A percentile compares a stretch with the other conserved stretches of the same genome.
Evolutionary conservation across 2,797 vertebrate species (phyloP).

Genomic region (Megalops cyprinoides): DNA sequence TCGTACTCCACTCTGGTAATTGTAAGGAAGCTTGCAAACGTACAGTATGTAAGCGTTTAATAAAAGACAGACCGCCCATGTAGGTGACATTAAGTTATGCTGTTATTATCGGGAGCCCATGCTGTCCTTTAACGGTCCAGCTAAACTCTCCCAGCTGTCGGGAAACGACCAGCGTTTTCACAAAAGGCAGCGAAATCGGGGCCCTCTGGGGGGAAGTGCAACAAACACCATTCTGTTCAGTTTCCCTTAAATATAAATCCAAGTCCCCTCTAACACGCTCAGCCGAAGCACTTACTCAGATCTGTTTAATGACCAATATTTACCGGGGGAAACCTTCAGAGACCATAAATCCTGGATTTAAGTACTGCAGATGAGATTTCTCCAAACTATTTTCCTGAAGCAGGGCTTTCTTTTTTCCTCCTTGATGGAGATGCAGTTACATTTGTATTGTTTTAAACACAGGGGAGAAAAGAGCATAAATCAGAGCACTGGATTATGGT

Average conservation of each 20-base stretch:
- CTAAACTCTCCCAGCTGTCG: slow-evolving; percentile 64
- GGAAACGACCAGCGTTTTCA: slow-evolving; percentile 42
- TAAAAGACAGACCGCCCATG: slow-evolving; percentile 45
- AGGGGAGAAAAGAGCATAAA: neutral
- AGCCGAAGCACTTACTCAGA: slow-evolving; percentile 4
- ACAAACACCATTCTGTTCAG: neutral
- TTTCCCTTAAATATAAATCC: slow-evolving; percentile 13
- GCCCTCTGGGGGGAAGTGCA: neutral
- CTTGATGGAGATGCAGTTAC: too few relatives aligned
- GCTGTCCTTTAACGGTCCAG: slow-evolving; percentile 60
- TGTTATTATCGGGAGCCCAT: slow-evolving; percentile 71
- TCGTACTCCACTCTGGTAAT: neutral
- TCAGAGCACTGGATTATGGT: neutral
- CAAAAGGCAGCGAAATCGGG: neutral
- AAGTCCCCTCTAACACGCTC: slow-evolving; percentile 13
- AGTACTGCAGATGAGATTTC: neutral
- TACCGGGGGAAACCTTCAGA: neutral
- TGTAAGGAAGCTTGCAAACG: slow-evolving; percentile 13
- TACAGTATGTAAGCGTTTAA: slow-evolving; percentile 53
- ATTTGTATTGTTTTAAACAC: neutral
- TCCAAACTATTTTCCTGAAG: neutral
- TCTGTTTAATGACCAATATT: slow-evolving; percentile 21
- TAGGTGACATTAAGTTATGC: slow-evolving; percentile 65
- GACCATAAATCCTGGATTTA: neutral
- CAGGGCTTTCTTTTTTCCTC: neutral